Percentiles rank a stretch among this genome's conserved stretches.
Conservation (phyloP, 2,888 invertebrate genomes). For the Leistus spinibarbis region DNA sequence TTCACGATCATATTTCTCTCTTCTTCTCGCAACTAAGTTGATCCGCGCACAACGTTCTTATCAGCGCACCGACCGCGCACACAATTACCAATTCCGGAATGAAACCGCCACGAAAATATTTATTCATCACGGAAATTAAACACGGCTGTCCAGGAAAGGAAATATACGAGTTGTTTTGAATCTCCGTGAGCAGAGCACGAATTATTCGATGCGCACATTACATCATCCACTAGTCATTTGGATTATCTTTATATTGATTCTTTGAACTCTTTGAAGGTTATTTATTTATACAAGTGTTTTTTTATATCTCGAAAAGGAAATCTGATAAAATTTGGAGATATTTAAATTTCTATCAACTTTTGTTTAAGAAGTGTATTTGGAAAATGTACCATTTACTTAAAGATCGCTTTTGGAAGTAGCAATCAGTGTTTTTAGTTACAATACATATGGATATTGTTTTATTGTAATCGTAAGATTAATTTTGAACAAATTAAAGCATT, state of each 20-base stretch:
- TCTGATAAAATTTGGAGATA: no score
- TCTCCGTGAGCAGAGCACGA: neutral
- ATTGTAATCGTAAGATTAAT: no score
- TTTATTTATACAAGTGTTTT: no score
- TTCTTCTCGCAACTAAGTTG: neutral
- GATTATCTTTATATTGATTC: neutral
- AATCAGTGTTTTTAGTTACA: no score
- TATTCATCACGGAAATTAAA: constrained; percentile 34
- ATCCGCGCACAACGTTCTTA: constrained; percentile 11
- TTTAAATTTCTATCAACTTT: no score
- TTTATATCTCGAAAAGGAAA: no score
- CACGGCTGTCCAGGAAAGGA: constrained; percentile 23
- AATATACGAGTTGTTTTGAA: constrained; percentile 8
- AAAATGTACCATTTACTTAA: no score
- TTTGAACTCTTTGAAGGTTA: neutral
- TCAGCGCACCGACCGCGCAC: constrained; percentile 1
- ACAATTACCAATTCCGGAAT: constrained; percentile 36
- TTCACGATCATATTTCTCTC: constrained; percentile 24
- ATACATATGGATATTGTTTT: no score
- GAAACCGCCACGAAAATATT: constrained; percentile 31
- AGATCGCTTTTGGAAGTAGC: no score
- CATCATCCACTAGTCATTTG: neutral
- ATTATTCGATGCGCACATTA: neutral
- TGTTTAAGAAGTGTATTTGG: no score
- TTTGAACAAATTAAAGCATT: no score